Base-by-base conservation (phyloP, 2,797 vertebrate species). In the Macrochelys suwanniensis region DNA sequence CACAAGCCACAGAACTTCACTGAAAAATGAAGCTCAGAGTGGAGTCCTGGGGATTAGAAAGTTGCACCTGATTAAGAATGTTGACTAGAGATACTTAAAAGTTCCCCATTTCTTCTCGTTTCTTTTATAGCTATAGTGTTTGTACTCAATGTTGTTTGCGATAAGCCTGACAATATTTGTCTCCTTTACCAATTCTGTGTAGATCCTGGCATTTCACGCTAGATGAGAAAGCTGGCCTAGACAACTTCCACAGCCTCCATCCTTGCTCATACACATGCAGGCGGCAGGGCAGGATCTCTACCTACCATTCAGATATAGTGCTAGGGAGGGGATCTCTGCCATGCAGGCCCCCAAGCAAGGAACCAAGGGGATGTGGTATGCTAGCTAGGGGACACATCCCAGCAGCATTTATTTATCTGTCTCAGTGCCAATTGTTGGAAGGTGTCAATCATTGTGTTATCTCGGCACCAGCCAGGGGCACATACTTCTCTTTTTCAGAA, bases 271-370 rank as follows among this genome's bases (percentile, higher is more conserved):
- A 76, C 71, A 76, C 25, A 28, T 45, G 25, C 26, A 28, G 15
- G 26, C 7, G 4, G 42, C 45, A 83, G 77, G 54, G 94, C 80
- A 59, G 84, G 57, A 51, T 94, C 80, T 45, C 84, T 56, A 2
- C 0, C 82, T 91, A 90, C 31, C 89, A 77, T 37, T 85, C 82
- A 57, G 50, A 54, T 7, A 26, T 19, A 65, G n/a, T 10, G 4
- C 1, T 0, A 85, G 50, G n/a, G 17, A 4, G 33, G 13, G 80
- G 53, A 45, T 65, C 1, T 68, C 79, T 68, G 61, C 80, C 3
- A 1, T 42, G 19, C 91, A 4, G 2, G 7, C 15, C 49, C n/a
- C 0, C 49, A 33, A 0, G 6, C 0, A 0, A 57, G 0, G 0
- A 71, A 89, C 57, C 4, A 51, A 51, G 47, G 6, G 0, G 53